Conservation (phyloP, 2,113 vertebrate species). For the Perca flavescens region DNA sequence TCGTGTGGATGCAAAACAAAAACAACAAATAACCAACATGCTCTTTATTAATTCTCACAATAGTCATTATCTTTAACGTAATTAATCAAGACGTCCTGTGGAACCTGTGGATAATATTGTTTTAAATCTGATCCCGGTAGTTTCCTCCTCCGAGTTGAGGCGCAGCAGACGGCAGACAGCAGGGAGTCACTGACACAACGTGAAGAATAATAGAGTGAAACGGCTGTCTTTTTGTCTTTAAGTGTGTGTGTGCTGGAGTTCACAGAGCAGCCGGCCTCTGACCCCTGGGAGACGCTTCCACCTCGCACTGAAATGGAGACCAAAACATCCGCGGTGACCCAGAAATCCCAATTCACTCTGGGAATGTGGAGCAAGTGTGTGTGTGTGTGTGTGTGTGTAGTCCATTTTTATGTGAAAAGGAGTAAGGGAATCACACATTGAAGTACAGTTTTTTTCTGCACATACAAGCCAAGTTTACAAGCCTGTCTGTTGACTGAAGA, state of each 20-base stretch:
- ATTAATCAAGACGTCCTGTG: no score
- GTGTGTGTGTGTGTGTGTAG: slow-evolving; percentile 25
- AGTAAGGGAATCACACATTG: neutral
- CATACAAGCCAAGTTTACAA: no score
- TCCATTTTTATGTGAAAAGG: neutral
- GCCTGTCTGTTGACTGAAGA: no score
- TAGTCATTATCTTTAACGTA: neutral
- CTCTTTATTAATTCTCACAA: neutral
- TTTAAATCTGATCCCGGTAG: neutral
- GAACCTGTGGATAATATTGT: no score
- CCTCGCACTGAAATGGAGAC: slow-evolving; percentile 51
- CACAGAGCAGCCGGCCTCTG: slow-evolving; percentile 44
- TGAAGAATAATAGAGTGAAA: slow-evolving; percentile 48
- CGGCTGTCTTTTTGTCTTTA: slow-evolving; percentile 28
- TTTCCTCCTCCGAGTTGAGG: neutral
- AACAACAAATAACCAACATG: neutral
- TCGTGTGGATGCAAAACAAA: neutral
- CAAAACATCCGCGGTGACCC: slow-evolving; percentile 69
- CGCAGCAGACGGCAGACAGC: slow-evolving; percentile 16
- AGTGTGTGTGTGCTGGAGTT: slow-evolving; percentile 49
- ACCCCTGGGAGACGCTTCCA: slow-evolving; percentile 22
- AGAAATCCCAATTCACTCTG: slow-evolving; percentile 61
- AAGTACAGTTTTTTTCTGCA: no score
- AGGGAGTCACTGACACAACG: slow-evolving; percentile 30
- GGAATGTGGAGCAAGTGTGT: slow-evolving; percentile 17